phyloP scores from a whole-genome alignment of 1,140 invertebrate genomes.

The Drosophila truncata region DNA sequence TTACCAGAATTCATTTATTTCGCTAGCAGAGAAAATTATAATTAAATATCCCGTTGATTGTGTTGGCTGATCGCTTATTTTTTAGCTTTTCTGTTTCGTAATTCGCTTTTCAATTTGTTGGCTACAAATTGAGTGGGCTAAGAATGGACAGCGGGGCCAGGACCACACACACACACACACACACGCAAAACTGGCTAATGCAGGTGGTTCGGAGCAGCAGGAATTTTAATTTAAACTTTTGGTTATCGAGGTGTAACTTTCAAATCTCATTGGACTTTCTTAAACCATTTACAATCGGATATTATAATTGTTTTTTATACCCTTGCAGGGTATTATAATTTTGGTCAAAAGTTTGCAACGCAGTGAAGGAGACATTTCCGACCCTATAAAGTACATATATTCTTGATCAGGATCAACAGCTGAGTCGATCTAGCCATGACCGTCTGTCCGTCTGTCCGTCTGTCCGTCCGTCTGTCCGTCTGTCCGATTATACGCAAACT shows the following conservation, averaged over 20 bases:
- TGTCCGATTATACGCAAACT: too few species aligned
- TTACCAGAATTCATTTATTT: conserved; percentile 74
- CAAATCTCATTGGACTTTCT: not conserved
- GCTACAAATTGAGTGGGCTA: conserved; percentile 23
- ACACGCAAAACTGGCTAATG: conserved; percentile 4
- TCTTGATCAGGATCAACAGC: too few species aligned
- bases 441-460: too few species aligned
- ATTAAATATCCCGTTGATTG: conserved; percentile 73
- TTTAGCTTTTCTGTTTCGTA: conserved; percentile 15
- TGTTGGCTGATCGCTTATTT: conserved; percentile 54
- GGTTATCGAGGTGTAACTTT: not conserved
- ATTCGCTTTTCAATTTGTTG: conserved; percentile 46
- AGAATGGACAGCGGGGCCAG: conserved; percentile 19
- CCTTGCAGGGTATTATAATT: too few species aligned
- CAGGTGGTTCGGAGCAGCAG: conserved; percentile 3
- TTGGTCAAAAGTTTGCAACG: too few species aligned
- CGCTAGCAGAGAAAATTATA: conserved; percentile 58
- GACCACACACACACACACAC: conserved; percentile 40
- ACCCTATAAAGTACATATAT: too few species aligned
- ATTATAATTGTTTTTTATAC: not conserved
- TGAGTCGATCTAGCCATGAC: too few species aligned
- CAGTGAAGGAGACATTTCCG: too few species aligned
- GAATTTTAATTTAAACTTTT: conserved; percentile 12
- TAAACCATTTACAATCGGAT: not conserved
- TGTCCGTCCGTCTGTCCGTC: too few species aligned